A percentile compares a stretch with the other conserved stretches of the same genome.
phyloP scores from a whole-genome alignment of 2,888 invertebrate genomes.

The Tuberolachnus salignus region DNA sequence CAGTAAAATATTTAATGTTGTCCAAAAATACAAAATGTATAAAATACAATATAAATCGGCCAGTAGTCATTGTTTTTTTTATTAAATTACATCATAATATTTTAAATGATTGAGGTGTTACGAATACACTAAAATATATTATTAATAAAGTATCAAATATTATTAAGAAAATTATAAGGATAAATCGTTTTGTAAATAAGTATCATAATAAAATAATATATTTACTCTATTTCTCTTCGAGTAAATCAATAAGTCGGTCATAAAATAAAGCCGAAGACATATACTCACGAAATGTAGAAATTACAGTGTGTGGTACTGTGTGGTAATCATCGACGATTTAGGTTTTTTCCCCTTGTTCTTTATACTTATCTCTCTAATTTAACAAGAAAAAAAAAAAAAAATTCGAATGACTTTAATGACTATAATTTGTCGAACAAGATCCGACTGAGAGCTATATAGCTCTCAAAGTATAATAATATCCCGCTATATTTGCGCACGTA shows the following conservation, averaged over 20 bases:
- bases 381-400: background rate
- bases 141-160: no score
- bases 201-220: no score
- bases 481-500: background rate
- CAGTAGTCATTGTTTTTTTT: background rate
- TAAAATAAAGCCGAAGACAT: background rate
- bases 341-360: background rate
- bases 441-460: background rate
- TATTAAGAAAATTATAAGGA: no score
- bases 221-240: no score
- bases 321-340: no score
- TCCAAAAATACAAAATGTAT: background rate
- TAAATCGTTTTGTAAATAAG: no score
- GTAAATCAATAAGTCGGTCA: no score
- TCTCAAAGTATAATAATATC: background rate
- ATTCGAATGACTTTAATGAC: conserved; percentile 28
- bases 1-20: background rate
- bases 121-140: no score
- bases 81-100: background rate
- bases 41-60: no score
- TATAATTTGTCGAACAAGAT: conserved; percentile 41
- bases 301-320: background rate
- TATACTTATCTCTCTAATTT: background rate
- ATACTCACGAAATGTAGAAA: conserved; percentile 1
- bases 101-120: no score